phyloP scores from a whole-genome alignment of 1,140 invertebrate species.

The Bactericera cockerelli region DNA sequence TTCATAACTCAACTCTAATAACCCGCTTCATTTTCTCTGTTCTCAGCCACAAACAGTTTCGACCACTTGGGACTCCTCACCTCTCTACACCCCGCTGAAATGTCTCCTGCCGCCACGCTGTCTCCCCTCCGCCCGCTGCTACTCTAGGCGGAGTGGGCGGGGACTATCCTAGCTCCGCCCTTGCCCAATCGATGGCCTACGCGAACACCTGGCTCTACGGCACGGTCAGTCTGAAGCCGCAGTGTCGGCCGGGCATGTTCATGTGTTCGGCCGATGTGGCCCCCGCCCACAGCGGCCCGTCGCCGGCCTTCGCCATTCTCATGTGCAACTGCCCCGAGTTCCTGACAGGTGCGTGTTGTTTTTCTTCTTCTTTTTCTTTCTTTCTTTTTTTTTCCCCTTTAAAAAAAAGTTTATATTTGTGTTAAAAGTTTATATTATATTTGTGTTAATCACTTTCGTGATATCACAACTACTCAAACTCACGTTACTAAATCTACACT shows the following conservation, averaged over 20 bases:
- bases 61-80: neutral
- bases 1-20: too few relatives aligned
- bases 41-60: neutral
- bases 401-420: too few relatives aligned
- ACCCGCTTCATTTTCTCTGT: neutral
- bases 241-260: neutral
- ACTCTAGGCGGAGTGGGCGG: too few relatives aligned
- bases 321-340: constrained; percentile 5
- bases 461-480: too few relatives aligned
- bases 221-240: neutral
- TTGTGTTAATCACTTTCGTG: too few relatives aligned
- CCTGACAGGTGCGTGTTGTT: neutral
- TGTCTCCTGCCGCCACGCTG: constrained; percentile 1
- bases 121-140: neutral
- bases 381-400: too few relatives aligned
- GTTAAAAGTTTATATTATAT: too few relatives aligned
- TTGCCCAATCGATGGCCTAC: neutral
- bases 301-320: neutral
- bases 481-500: too few relatives aligned
- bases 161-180: too few relatives aligned
- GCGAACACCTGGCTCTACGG: neutral
- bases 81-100: neutral
- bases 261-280: neutral
- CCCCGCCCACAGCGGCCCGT: neutral
- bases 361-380: too few relatives aligned